These are phyloP conservation scores for Leptestheria dahalacensis DNA, from an alignment of 1,140 invertebrate genomes.

Conservation along the genomic window DNA sequence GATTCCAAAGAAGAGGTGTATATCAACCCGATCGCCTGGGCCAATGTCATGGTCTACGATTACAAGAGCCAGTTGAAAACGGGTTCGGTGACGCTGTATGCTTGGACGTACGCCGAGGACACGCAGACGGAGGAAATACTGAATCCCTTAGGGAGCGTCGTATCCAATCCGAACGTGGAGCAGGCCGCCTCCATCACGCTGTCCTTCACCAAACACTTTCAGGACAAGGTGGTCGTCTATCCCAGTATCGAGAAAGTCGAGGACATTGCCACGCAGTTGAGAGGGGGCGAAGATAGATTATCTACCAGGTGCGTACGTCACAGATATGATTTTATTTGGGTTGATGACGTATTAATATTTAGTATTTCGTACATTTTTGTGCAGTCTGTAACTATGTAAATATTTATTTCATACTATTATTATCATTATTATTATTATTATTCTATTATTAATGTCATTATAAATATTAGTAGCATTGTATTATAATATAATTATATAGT, in stretches of 20 bases:
- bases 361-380: background rate
- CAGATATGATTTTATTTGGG: no score
- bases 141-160: constrained; percentile 69
- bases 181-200: constrained; percentile 63
- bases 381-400: background rate
- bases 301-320: no score
- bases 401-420: background rate
- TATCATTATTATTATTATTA: background rate
- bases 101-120: constrained; percentile 81
- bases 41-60: constrained; percentile 85
- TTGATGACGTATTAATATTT: background rate
- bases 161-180: constrained; percentile 69
- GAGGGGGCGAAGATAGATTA: no score
- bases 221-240: constrained; percentile 25
- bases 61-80: constrained; percentile 72
- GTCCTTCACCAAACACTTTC: constrained; percentile 53
- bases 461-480: no score
- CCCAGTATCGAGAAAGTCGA: constrained; percentile 22
- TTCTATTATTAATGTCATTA: no score
- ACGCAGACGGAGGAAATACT: constrained; percentile 70
- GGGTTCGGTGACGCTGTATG: constrained; percentile 70
- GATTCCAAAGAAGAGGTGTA: constrained; percentile 40
- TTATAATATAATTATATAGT: no score
- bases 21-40: constrained; percentile 77
- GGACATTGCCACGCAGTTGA: constrained; percentile 15